phyloP scores from a whole-genome alignment of 2,888 invertebrate species.

The Ceraclea dissimilis region DNA sequence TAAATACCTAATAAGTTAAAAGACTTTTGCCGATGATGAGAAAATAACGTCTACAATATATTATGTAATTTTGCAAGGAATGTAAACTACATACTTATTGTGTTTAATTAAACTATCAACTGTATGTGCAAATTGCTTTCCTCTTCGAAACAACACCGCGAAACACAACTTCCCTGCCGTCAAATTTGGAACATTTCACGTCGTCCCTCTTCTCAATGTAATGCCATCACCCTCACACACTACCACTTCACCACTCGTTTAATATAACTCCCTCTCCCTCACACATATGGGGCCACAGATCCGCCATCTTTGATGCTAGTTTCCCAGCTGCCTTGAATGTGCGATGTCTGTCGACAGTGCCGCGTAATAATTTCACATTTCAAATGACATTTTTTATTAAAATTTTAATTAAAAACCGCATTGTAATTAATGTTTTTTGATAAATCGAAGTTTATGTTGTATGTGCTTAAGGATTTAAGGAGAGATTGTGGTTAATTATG shows the following conservation, averaged over 20 bases:
- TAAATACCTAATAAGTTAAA: too few species aligned
- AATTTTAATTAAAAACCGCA: neutral
- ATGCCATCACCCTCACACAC: constrained; percentile 29
- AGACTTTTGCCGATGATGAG: too few species aligned
- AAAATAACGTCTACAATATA: too few species aligned
- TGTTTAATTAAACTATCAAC: too few species aligned
- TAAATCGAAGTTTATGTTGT: too few species aligned
- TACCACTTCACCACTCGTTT: neutral
- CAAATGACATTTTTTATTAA: neutral
- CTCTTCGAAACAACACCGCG: constrained; percentile 12
- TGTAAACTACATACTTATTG: too few species aligned
- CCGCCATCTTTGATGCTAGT: constrained; percentile 50
- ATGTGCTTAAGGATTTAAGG: too few species aligned
- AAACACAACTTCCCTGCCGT: constrained; percentile 14
- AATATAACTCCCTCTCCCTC: constrained; percentile 5
- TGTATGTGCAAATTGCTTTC: neutral
- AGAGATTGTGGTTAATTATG: too few species aligned
- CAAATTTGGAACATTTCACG: constrained; percentile 12
- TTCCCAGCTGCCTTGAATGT: constrained; percentile 31
- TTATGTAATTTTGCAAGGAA: too few species aligned
- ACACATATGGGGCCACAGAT: constrained; percentile 46
- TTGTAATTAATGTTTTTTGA: neutral
- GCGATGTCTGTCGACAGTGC: neutral
- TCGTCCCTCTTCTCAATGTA: constrained; percentile 14
- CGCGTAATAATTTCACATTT: neutral